Percentiles rank a stretch among this genome's conserved stretches.
phyloP scores from a whole-genome alignment of 2,888 invertebrate species.

The Drosophila rellima region DNA sequence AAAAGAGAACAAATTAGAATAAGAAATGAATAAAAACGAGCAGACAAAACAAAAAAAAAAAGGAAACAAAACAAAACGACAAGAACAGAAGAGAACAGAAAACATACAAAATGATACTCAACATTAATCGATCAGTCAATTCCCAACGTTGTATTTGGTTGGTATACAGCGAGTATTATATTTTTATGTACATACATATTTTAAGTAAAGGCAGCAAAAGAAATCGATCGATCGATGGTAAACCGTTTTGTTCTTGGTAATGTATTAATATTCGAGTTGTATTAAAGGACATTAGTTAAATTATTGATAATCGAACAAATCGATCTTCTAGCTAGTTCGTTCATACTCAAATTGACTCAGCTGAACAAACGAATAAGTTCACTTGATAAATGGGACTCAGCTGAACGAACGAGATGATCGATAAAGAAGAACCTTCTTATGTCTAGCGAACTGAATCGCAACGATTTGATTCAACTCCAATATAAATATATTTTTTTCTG shows the following conservation, averaged over 20 bases:
- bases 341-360: not conserved
- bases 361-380: not conserved
- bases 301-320: not conserved
- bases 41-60: not conserved
- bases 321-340: not conserved
- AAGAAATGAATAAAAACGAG: not conserved
- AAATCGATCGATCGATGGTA: not conserved
- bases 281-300: not conserved
- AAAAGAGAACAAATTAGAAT: not conserved
- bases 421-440: not conserved
- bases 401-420: not conserved
- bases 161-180: not conserved
- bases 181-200: constrained; percentile 4
- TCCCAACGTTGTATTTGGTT: constrained; percentile 1
- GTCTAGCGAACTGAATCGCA: not conserved
- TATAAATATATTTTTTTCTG: not conserved
- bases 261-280: not conserved
- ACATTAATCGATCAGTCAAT: constrained; percentile 4
- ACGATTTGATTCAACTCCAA: not conserved
- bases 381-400: not conserved
- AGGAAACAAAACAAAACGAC: not conserved
- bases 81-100: not conserved
- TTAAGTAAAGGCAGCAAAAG: not conserved
- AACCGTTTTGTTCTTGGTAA: not conserved
- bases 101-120: constrained; percentile 6